These are phyloP conservation scores for Coccyzus lansbergi DNA, from an alignment of 2,797 vertebrate genomes.

Conservation along the genomic window DNA sequence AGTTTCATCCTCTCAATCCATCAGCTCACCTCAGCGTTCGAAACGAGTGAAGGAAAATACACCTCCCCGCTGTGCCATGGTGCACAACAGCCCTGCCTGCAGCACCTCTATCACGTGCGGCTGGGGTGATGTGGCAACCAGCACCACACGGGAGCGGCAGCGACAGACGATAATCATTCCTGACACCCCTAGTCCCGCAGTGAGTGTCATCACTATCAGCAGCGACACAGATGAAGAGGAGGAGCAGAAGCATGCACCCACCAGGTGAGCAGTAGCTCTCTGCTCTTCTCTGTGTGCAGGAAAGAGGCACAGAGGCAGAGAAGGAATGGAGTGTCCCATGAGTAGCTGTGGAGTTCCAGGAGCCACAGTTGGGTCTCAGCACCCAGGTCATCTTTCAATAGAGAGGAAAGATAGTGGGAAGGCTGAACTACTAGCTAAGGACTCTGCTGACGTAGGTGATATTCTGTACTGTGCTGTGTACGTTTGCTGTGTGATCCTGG, in stretches of 20 bases:
- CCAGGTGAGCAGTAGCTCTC: slow-evolving; percentile 79
- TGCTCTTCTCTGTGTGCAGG: not conserved
- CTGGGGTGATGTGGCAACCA: slow-evolving; percentile 84
- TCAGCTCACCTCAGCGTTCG: slow-evolving; percentile 92
- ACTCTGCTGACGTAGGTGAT: not conserved
- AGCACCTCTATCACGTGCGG: slow-evolving; percentile 81
- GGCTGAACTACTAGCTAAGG: not conserved
- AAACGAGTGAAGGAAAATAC: slow-evolving; percentile 99
- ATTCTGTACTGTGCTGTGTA: not conserved
- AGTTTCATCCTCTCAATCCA: slow-evolving; percentile 91
- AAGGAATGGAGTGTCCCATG: not conserved
- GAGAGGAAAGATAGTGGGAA: not conserved
- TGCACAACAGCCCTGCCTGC: slow-evolving; percentile 87
- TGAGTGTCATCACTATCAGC: slow-evolving; percentile 99
- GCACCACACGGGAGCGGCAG: slow-evolving; percentile 86
- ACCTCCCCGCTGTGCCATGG: slow-evolving; percentile 91
- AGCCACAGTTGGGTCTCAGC: not conserved
- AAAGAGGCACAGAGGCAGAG: not conserved
- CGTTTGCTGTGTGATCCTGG: not conserved
- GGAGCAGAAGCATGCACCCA: slow-evolving; percentile 90
- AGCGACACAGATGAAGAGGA: slow-evolving; percentile 98
- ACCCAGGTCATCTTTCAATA: not conserved
- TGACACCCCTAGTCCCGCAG: slow-evolving; percentile 95
- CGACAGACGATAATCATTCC: slow-evolving; percentile 97
- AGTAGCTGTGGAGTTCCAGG: not conserved